Conservation (phyloP, 2,888 invertebrate species). For the Cotesia congregata region DNA sequence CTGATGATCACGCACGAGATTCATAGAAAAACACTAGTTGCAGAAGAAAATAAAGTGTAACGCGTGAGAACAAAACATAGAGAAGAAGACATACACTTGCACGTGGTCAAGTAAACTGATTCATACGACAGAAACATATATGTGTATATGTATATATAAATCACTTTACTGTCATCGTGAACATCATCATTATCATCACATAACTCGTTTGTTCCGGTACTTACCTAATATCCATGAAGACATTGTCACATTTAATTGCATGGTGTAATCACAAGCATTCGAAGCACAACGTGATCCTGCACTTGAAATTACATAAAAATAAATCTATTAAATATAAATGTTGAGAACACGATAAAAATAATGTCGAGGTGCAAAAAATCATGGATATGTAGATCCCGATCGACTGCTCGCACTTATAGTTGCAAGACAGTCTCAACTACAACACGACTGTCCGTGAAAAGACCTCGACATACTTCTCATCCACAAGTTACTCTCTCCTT, state of each 20-base stretch:
- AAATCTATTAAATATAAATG: constrained; percentile 8
- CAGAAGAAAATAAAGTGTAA: constrained; percentile 15
- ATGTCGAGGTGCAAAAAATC: constrained; percentile 28
- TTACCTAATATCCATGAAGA: constrained; percentile 45
- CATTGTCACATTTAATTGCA: constrained; percentile 52
- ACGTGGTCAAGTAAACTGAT: background rate
- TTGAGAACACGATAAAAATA: constrained; percentile 12
- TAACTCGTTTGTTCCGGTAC: constrained; percentile 11
- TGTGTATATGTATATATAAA: background rate
- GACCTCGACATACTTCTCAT: constrained; percentile 70
- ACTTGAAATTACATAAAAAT: constrained; percentile 11
- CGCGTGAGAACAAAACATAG: constrained; percentile 12
- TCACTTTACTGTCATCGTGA: constrained; percentile 55
- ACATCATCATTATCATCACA: constrained; percentile 21
- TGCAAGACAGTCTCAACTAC: constrained; percentile 56
- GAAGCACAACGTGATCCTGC: constrained; percentile 28
- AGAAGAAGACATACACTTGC: constrained; percentile 3
- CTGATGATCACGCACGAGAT: constrained; percentile 36
- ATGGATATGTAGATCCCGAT: constrained; percentile 34
- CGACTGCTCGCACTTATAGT: constrained; percentile 46
- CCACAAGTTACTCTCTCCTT: constrained; percentile 57
- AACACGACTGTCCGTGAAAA: constrained; percentile 68
- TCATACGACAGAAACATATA: background rate
- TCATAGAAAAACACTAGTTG: constrained; percentile 9
- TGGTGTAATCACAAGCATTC: constrained; percentile 48